Evolutionary conservation across 2,113 vertebrate species (phyloP), one percentile per base, ranked within the genome.

Genomic region (Trachemys scripta): DNA sequence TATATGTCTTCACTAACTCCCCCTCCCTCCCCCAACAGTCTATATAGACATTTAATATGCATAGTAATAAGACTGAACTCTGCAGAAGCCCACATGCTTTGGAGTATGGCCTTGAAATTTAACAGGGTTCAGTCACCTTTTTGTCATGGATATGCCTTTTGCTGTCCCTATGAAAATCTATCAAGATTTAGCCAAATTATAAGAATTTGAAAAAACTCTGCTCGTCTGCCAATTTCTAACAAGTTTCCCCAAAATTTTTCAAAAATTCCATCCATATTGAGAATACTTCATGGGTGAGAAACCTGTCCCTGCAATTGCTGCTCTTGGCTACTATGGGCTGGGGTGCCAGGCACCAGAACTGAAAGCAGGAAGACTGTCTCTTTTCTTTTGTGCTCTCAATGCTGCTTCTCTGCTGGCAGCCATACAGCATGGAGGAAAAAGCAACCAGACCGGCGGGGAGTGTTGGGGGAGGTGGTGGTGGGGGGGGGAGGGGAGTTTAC

Each of bases 331-430:
- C 25, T 29, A 59, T 59, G 57, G 47, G 29, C 72, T 38, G 42
- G 25, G 25, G 24, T 3, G 47, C 8, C 51, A 35, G 8, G 69
- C 51, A 90, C n/a, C 20, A 49, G 5, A n/a, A 57, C n/a, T 0
- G 1, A 88, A 11, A 90, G 24, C 45, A 62, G 19, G 82, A 82
- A 82, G 10, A 79, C 10, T 8, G 59, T 35, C 17, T 69, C 51
- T 76, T n/a, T 24, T 45, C 47, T 76, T n/a, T 24, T 45, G 9
- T 5, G 50, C 22, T 19, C 90, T 76, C 0, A 1, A 0, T 1
- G n/a, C 8, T 4, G 9, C 1, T 38, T 84, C 27, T 62, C 72
- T 14, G 9, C 31, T 19, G 16, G 62, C 62, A n/a, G 8, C 35
- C 35, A 69, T 8, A 14, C 4, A 31, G 35, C 31, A 19, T 69